Evolutionary conservation across 2,888 invertebrate species (phyloP), one percentile per base, ranked within the genome.

Genomic region (Parnassius orleans): DNA sequence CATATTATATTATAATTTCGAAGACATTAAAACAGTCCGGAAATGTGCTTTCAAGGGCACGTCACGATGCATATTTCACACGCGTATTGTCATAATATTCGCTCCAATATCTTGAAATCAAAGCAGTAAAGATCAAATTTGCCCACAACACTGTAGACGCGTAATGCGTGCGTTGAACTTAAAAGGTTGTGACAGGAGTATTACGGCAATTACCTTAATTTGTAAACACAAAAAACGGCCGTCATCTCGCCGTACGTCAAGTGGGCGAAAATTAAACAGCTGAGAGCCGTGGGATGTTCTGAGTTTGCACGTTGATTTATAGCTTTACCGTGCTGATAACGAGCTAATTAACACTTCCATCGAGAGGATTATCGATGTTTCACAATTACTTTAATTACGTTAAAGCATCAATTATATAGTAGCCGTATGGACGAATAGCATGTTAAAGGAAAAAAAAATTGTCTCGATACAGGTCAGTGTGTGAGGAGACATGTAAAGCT

Each of bases 201-300:
- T 87, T 87, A 87, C 83, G 78, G 85, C 85, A 87, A 87, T 88
- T 86, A 84, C 84, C 81, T 88, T 87, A 89, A 89, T 88, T 86
- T 87, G 87, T 87, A 84, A 88, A 85, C 83, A 87, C 79, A 86
- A 88, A 86, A 88, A 87, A 84, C 74, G 77, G 69, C 78, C 79
- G 81, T 81, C 81, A 77, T 68, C 72, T 74, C 71, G 69, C 71
- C 76, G 77, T 80, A 75, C 72, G 76, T 80, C 80, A 76, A 82
- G 72, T 65, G 74, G 77, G 76, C 74, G 78, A 77, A 79, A 80
- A 80, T 84, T 79, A 77, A 82, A 82, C 79, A 77, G 79, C 72
- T 71, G 73, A 74, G 68, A 74, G 71, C 68, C 69, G 68, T 65
- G 63, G 66, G 69, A 65, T 15, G 33, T 10, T 42, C 12, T 50